Evolutionary conservation across 2,113 vertebrate genomes (phyloP).

Genomic region (Lepus americanus): DNA sequence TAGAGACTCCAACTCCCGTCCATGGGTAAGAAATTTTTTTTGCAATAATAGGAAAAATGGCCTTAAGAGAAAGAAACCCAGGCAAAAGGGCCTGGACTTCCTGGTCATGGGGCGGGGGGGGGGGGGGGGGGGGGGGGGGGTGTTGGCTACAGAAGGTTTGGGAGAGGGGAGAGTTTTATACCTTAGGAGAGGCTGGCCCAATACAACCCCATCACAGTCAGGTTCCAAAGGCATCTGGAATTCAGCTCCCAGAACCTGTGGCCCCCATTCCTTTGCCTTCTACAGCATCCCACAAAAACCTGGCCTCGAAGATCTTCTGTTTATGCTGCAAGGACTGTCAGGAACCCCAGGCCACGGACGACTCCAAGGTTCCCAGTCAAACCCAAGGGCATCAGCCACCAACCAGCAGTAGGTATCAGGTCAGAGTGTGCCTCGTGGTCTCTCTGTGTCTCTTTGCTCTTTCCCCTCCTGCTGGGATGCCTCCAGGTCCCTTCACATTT

Average conservation of each 20-base stretch:
- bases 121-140: not conserved
- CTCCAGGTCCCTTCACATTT: not conserved
- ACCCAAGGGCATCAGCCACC: not conserved
- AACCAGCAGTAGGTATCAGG: conserved; percentile 31
- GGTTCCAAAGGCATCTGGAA: not conserved
- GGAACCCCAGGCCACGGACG: fast-evolving
- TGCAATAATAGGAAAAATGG: not conserved
- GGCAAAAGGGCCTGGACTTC: not conserved
- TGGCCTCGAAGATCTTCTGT: conserved; percentile 67
- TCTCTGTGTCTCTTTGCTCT: not conserved
- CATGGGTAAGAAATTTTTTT: conserved; percentile 70
- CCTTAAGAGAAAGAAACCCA: not conserved
- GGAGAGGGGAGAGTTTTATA: not conserved
- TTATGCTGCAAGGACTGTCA: conserved; percentile 65
- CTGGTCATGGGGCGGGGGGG: not conserved
- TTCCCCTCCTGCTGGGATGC: not conserved
- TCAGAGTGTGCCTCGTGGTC: not conserved
- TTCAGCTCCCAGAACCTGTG: not conserved
- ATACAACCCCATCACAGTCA: not conserved
- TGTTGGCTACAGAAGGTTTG: not conserved
- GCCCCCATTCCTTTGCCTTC: not conserved
- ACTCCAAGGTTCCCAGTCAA: not conserved
- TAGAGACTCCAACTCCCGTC: conserved; percentile 39
- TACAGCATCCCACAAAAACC: conserved; percentile 17
- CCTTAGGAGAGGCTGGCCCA: not conserved